phyloP scores from a whole-genome alignment of 2,797 vertebrate genomes.

The Pterois miles region DNA sequence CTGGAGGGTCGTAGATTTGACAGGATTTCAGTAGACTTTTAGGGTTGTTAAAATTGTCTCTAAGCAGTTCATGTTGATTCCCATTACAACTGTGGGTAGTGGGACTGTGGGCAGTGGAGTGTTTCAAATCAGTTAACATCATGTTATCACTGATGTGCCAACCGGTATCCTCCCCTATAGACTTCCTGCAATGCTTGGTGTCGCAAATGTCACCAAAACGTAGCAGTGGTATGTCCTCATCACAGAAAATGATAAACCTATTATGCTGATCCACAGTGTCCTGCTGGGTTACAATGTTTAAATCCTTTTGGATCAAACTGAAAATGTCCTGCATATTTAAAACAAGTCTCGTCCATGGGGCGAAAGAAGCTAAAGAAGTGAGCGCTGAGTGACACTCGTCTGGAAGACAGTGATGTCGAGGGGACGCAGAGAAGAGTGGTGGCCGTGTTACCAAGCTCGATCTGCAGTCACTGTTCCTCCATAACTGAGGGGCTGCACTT shows the following conservation, averaged over 20 bases:
- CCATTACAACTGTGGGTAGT: not conserved
- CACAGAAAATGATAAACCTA: slow-evolving; percentile 32
- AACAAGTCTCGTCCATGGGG: slow-evolving; percentile 20
- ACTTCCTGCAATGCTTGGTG: slow-evolving; percentile 21
- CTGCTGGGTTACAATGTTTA: slow-evolving; percentile 55
- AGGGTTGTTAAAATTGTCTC: slow-evolving; percentile 1
- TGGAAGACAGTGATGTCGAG: not conserved
- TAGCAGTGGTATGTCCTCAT: slow-evolving; percentile 69
- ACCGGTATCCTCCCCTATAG: not conserved
- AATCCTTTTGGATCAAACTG: slow-evolving; percentile 18
- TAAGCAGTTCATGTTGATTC: not conserved
- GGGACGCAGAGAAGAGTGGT: not conserved
- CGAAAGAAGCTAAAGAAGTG: not conserved
- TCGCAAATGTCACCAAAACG: slow-evolving; percentile 66
- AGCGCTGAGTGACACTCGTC: not conserved
- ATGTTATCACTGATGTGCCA: not conserved
- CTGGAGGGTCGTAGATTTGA: not conserved
- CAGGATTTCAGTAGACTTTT: slow-evolving; percentile 25
- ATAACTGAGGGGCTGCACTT: slow-evolving; percentile 73
- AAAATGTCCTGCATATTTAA: slow-evolving; percentile 24
- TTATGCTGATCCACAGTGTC: slow-evolving; percentile 53
- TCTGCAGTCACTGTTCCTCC: slow-evolving; percentile 77
- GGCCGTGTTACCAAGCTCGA: slow-evolving; percentile 36
- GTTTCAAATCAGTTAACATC: slow-evolving; percentile 4
- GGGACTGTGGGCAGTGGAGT: not conserved